These are phyloP conservation scores for Podocnemis expansa DNA, from an alignment of 2,113 vertebrate species.

Conservation along the genomic window DNA sequence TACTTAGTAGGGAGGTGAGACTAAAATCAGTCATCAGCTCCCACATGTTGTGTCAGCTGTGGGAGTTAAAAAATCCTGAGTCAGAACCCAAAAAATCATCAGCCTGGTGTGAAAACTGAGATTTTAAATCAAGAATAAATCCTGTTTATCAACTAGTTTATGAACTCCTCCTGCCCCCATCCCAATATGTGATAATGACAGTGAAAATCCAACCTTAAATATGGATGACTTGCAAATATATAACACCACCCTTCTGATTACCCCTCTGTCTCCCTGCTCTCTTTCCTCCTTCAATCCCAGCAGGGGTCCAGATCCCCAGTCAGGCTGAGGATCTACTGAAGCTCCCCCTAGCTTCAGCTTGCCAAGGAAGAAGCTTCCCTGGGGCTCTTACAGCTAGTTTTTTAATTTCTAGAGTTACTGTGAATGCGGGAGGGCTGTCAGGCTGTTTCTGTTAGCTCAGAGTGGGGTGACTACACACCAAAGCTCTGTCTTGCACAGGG, in stretches of 20 bases:
- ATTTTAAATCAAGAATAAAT: not conserved
- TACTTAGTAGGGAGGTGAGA: not conserved
- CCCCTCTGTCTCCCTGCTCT: not conserved
- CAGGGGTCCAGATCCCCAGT: not conserved
- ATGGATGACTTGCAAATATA: not conserved
- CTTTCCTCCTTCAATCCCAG: not conserved
- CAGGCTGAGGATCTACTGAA: not conserved
- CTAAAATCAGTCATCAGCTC: not conserved
- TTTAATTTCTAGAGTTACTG: not conserved
- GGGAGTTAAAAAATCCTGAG: not conserved
- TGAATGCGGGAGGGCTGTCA: not conserved
- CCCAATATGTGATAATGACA: not conserved
- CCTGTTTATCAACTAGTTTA: not conserved
- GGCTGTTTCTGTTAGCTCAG: not conserved
- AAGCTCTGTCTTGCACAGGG: not conserved
- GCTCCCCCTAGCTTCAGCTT: not conserved
- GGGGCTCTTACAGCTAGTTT: not conserved
- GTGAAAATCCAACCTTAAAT: not conserved
- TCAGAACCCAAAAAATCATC: not conserved
- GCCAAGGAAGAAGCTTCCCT: not conserved
- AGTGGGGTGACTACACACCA: too few species aligned
- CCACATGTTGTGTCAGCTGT: not conserved
- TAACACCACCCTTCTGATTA: accelerated
- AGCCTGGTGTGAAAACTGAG: not conserved
- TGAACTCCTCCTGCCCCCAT: not conserved